Evolutionary conservation across 2,888 invertebrate genomes (phyloP).

Genomic region (Drosophila mulleri): DNA sequence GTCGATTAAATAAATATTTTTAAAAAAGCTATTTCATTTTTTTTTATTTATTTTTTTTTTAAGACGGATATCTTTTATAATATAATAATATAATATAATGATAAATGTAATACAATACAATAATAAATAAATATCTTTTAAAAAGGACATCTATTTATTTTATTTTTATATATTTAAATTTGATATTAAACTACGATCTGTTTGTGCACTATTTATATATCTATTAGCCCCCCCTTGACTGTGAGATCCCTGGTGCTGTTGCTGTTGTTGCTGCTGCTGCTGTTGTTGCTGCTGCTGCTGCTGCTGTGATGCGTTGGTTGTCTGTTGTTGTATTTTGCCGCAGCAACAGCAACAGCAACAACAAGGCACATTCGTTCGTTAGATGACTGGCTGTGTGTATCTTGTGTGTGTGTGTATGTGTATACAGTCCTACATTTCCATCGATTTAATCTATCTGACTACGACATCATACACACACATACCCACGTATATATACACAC

Average conservation of each 20-base stretch:
- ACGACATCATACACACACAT: constrained; percentile 77
- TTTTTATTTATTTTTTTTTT: no score
- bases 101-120: no score
- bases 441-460: constrained; percentile 82
- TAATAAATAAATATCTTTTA: no score
- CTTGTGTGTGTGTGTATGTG: constrained; percentile 36
- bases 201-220: not conserved
- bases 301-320: constrained; percentile 73
- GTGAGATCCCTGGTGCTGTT: constrained; percentile 49
- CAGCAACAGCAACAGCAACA: constrained; percentile 63
- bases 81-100: no score
- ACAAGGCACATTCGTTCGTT: constrained; percentile 71
- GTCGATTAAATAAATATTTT: no score
- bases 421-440: constrained; percentile 82
- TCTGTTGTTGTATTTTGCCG: constrained; percentile 78
- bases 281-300: constrained; percentile 73
- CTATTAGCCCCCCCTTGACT: constrained; percentile 24
- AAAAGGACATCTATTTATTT: no score
- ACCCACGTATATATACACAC: constrained; percentile 21
- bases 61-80: no score
- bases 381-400: constrained; percentile 67
- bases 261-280: constrained; percentile 35
- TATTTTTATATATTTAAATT: not conserved
- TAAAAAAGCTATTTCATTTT: no score
- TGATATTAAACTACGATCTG: not conserved